Evolutionary conservation across 2,888 invertebrate genomes (phyloP), one percentile per base, ranked within the genome.

Genomic region (Drosophila recens): DNA sequence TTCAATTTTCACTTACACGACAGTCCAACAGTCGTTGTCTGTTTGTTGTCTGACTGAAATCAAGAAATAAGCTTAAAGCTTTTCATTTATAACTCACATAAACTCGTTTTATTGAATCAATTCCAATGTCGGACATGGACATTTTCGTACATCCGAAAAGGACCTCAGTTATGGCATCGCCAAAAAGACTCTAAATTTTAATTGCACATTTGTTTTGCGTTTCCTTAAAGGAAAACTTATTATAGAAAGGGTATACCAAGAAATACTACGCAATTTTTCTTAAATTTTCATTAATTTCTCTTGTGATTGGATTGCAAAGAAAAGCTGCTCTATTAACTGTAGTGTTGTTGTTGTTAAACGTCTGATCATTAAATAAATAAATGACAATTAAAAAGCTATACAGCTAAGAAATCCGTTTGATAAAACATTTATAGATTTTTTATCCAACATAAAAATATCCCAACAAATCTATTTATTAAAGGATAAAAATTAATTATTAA

Each of bases 1-100:
- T 79, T 80, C 73, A 79, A 80, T 79, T 79, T 81, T 72, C 63
- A 79, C 62, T 79, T 62, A 69, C 58, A 42, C 49, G 49, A 48
- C 57, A 42, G 33, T 48, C 42, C 52, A 34, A 53, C 56, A 56
- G 15, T 27, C 15, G 4, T 8, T 20, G 17, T 49, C 33, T 17
- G n/a, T 36, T 9, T 52, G 23, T 9, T 10, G n/a, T 45, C 45
- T 45, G 10, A 40, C 17, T 34, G 34, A 58, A 53, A 48, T 57
- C 27, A 23, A 45, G 23, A 20, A 54, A 52, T 20, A 46, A 46
- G 63, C 34, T 49, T 62, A 9, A 38, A 49, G 15, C 45, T 42
- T 67, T 75, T 67, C 57, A 61, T 45, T 65, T 65, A 45, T 56
- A 72, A 27, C 27, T 77, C 53, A 30, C 27, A 17, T 58, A 53